These are phyloP conservation scores for Stratiomys singularior DNA, from an alignment of 2,888 invertebrate genomes.

Conservation along the genomic window DNA sequence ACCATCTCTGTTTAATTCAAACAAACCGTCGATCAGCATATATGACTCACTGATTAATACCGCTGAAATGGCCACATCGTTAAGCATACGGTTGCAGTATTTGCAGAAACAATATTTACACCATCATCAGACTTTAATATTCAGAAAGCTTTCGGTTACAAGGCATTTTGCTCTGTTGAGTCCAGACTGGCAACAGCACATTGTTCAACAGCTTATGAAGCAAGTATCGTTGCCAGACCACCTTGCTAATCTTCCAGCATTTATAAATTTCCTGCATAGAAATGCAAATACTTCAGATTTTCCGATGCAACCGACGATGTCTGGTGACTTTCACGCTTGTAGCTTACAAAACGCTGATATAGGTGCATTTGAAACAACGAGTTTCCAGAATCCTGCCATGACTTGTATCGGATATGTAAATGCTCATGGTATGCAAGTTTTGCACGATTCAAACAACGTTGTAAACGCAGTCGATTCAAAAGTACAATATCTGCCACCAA, in stretches of 20 bases:
- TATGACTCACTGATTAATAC: slow-evolving; percentile 9
- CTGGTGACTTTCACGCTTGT: slow-evolving; percentile 18
- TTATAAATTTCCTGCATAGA: slow-evolving; percentile 59
- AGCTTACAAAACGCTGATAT: slow-evolving; percentile 53
- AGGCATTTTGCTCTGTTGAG: slow-evolving; percentile 60
- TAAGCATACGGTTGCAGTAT: slow-evolving; percentile 59
- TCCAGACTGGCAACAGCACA: slow-evolving; percentile 58
- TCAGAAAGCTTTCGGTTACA: slow-evolving; percentile 57
- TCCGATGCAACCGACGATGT: slow-evolving; percentile 58
- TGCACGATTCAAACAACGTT: slow-evolving; percentile 49
- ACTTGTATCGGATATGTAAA: slow-evolving; percentile 45
- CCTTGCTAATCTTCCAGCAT: slow-evolving; percentile 59
- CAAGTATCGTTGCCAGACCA: slow-evolving; percentile 60
- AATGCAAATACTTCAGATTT: slow-evolving; percentile 57
- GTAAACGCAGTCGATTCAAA: slow-evolving; percentile 48
- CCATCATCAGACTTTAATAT: slow-evolving; percentile 61
- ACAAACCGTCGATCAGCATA: neutral
- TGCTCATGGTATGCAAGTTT: neutral
- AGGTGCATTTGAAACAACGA: slow-evolving; percentile 24
- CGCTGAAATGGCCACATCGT: slow-evolving; percentile 6
- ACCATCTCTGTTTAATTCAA: neutral
- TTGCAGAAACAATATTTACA: slow-evolving; percentile 62
- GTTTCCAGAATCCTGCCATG: slow-evolving; percentile 14
- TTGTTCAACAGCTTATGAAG: slow-evolving; percentile 61
- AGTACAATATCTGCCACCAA: neutral